Percentiles rank a stretch among this genome's conserved stretches.
These are phyloP conservation scores for Loriculus beryllinus DNA, from an alignment of 2,797 vertebrate genomes.

Conservation along the genomic window DNA sequence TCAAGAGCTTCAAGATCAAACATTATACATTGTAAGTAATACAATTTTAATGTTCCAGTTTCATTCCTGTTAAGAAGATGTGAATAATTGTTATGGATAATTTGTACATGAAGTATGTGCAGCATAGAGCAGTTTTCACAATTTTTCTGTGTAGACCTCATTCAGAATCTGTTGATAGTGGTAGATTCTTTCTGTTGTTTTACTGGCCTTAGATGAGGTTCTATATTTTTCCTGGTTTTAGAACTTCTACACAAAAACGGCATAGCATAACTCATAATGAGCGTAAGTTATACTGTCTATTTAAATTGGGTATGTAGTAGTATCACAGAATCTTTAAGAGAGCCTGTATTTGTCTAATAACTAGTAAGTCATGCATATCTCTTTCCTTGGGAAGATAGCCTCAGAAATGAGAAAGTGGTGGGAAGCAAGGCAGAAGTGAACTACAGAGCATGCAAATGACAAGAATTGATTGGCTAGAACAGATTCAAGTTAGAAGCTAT, in stretches of 20 bases:
- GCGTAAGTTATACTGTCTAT: background rate
- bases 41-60: background rate
- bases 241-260: background rate
- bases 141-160: background rate
- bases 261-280: background rate
- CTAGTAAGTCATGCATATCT: background rate
- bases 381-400: background rate
- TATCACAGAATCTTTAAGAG: background rate
- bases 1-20: constrained; percentile 77
- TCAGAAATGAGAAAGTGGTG: background rate
- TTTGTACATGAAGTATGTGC: background rate
- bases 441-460: background rate
- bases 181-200: background rate
- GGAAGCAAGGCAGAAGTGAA: background rate
- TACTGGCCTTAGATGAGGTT: background rate
- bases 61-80: background rate
- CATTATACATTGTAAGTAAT: constrained; percentile 90
- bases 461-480: background rate
- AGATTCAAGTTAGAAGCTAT: background rate
- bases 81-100: background rate
- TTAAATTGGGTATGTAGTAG: background rate
- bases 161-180: background rate
- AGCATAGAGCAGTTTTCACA: background rate
- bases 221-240: background rate
- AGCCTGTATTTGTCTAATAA: background rate